Evolutionary conservation across 2,113 vertebrate species (phyloP).

Genomic region (Plectropomus leopardus): DNA sequence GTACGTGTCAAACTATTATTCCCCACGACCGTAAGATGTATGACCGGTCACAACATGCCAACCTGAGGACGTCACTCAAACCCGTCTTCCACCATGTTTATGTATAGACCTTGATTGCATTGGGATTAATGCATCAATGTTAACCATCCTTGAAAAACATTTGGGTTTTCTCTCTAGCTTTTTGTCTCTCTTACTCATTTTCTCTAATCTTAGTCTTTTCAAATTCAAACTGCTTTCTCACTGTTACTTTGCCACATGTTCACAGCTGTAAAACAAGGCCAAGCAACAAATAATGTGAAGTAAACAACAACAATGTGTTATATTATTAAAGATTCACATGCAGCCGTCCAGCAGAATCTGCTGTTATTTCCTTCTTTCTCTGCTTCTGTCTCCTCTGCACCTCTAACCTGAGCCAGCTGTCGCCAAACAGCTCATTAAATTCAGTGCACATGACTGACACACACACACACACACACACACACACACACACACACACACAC

Average conservation of each 20-base stretch:
- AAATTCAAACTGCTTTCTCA: not conserved
- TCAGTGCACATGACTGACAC: not conserved
- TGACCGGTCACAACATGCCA: no score
- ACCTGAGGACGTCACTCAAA: no score
- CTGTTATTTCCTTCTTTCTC: slow-evolving; percentile 4
- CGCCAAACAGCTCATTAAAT: slow-evolving; percentile 29
- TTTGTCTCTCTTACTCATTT: not conserved
- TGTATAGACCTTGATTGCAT: no score
- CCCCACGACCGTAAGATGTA: no score
- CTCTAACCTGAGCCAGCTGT: slow-evolving; percentile 65
- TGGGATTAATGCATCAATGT: no score
- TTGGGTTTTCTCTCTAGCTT: not conserved
- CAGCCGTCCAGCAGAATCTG: slow-evolving; percentile 2
- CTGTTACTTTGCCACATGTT: not conserved
- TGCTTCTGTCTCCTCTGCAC: not conserved
- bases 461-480: slow-evolving; percentile 20
- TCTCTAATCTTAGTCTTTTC: not conserved
- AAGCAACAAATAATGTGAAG: not conserved
- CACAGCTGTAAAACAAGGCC: not conserved
- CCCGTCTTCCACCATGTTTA: no score
- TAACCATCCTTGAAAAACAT: no score
- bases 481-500: slow-evolving; percentile 1
- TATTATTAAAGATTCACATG: not conserved
- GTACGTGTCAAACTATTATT: no score
- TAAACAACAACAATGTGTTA: not conserved